phyloP scores from a whole-genome alignment of 2,888 invertebrate genomes.

The Amblyjoppa proteus region DNA sequence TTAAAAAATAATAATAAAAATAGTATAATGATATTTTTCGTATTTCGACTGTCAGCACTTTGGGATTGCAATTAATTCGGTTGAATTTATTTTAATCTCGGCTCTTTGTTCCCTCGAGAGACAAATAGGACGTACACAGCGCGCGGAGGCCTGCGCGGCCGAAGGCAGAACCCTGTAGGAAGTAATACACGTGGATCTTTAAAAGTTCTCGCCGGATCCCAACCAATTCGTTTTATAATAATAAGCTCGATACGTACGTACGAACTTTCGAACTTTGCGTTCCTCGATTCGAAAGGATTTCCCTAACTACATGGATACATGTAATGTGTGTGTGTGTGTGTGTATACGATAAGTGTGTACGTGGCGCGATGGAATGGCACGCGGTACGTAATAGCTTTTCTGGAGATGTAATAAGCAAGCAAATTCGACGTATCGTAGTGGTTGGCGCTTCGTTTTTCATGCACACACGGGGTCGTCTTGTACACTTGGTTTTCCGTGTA shows the following conservation, averaged over 20 bases:
- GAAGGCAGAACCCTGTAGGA: neutral
- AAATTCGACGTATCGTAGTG: constrained; percentile 50
- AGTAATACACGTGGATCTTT: constrained; percentile 15
- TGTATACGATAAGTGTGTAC: constrained; percentile 42
- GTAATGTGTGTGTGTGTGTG: neutral
- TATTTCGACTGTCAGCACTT: neutral
- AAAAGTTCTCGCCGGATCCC: constrained; percentile 2
- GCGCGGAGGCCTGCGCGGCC: neutral
- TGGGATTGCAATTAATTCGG: too few relatives aligned
- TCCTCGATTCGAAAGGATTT: constrained; percentile 60
- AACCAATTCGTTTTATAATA: constrained; percentile 27
- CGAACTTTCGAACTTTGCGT: constrained; percentile 40
- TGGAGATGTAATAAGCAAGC: constrained; percentile 65
- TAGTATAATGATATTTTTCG: neutral
- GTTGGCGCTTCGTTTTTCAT: constrained; percentile 46
- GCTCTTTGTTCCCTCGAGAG: neutral
- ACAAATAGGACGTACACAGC: neutral
- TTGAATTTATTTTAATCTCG: too few relatives aligned
- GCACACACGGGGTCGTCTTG: neutral
- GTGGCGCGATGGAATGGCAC: constrained; percentile 59
- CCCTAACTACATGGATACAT: constrained; percentile 15
- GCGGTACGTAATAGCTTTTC: constrained; percentile 65
- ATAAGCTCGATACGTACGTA: constrained; percentile 13
- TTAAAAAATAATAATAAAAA: neutral
- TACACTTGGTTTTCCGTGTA: constrained; percentile 3